Evolutionary conservation across 2,797 vertebrate genomes (phyloP).

Genomic region (Chiloscyllium punctatum): DNA sequence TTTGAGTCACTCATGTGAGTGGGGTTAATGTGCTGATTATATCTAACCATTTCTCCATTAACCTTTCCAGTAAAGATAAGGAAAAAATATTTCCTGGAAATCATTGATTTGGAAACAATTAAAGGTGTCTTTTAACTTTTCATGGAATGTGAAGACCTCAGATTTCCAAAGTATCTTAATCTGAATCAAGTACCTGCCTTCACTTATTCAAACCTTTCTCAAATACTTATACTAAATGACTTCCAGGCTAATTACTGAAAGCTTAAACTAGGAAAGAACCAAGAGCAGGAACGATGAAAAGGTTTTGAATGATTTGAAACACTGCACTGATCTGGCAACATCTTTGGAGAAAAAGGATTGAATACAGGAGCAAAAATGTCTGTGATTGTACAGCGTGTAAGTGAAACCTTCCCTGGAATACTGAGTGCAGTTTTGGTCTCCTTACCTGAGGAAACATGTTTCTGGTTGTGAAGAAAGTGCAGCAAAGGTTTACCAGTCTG

Average conservation of each 20-base stretch:
- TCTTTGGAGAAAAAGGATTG: background rate
- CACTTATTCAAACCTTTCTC: background rate
- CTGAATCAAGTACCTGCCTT: background rate
- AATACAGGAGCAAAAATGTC: too few species aligned
- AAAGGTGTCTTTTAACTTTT: background rate
- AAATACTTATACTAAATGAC: background rate
- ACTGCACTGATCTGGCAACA: background rate
- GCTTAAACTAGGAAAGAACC: background rate
- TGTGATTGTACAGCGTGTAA: too few species aligned
- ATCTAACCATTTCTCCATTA: conserved; percentile 11
- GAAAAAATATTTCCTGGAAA: conserved; percentile 4
- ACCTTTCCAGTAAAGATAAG: conserved; percentile 27
- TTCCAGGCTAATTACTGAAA: background rate
- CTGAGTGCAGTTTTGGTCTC: too few species aligned
- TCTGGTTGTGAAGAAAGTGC: too few species aligned
- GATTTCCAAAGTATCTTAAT: background rate
- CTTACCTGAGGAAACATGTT: too few species aligned
- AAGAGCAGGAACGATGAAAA: background rate
- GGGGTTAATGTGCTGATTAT: background rate
- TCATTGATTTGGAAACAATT: conserved; percentile 23
- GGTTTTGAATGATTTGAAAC: background rate
- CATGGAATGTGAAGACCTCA: background rate
- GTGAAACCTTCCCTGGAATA: too few species aligned
- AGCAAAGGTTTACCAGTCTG: too few species aligned
- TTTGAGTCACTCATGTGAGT: background rate